Evolutionary conservation across 2,888 invertebrate genomes (phyloP), one percentile per base, ranked within the genome.

Genomic region (Ptilodon capucinus): DNA sequence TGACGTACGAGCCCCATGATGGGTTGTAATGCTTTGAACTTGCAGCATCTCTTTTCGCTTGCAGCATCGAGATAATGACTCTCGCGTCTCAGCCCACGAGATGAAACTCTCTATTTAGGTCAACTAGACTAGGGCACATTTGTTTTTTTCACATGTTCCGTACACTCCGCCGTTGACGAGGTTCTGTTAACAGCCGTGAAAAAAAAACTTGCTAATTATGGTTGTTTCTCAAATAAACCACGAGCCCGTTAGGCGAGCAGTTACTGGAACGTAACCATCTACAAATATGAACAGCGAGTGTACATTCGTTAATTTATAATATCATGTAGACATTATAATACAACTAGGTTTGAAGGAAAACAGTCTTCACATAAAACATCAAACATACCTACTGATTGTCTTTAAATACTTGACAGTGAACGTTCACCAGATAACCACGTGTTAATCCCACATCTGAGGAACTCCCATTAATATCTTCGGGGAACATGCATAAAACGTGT

Each of bases 101-200:
- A 68, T 73, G 72, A 66, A 76, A 68, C 63, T 52, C 56, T 62
- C 50, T 76, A 82, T 83, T 73, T 80, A 63, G 84, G 84, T 84
- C 84, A 84, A 74, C 78, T 73, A 65, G 49, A 68, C 68, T 57
- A 53, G 64, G 60, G 55, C 63, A 64, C 63, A 59, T 53, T 45
- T 60, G 60, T 57, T 67, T 67, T 65, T 68, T 63, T 64, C 57
- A 59, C 66, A 62, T 64, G 54, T 58, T 59, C 46, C 53, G 51
- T 56, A 56, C 51, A 46, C 55, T 49, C 53, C 54, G 49, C 54
- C 49, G 54, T 54, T 58, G 51, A 59, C 46, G 54, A 51, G 48
- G 54, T 54, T 51, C 54, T 61, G 55, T 64, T 57, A 57, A 50
- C 47, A 53, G 44, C 48, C 44, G 49, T 56, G 50, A 51, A 65